These are phyloP conservation scores for Aurelia sp. DNA, from an alignment of 30 jellyfish, hydroid and myxozoan species.

Conservation along the genomic window DNA sequence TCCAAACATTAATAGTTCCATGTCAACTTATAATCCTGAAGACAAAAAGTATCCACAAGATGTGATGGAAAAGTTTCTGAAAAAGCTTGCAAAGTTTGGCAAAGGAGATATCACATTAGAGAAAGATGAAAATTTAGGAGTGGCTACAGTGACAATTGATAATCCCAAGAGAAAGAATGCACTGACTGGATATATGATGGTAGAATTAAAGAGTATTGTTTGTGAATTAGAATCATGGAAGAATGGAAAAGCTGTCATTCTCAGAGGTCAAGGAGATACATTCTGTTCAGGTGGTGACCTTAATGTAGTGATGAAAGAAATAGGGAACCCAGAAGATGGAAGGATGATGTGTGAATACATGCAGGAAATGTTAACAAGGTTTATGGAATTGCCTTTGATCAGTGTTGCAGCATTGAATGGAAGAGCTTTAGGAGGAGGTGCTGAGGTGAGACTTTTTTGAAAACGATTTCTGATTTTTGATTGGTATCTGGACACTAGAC, in stretches of 20 bases:
- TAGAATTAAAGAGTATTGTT: slow-evolving; percentile 44
- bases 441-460: slow-evolving; percentile 67
- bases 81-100: slow-evolving; percentile 50
- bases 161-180: slow-evolving; percentile 86
- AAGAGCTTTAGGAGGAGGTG: slow-evolving; percentile 94
- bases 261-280: slow-evolving; percentile 73
- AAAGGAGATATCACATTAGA: slow-evolving; percentile 47
- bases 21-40: slow-evolving; percentile 47
- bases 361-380: slow-evolving; percentile 77
- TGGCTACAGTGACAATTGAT: slow-evolving; percentile 72
- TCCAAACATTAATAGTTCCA: neutral
- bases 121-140: slow-evolving; percentile 48
- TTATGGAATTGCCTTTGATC: slow-evolving; percentile 79
- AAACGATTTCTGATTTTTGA: no score
- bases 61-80: slow-evolving; percentile 42
- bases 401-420: slow-evolving; percentile 93
- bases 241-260: slow-evolving; percentile 77
- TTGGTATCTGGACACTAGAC: no score
- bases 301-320: slow-evolving; percentile 73
- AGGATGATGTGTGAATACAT: slow-evolving; percentile 83
- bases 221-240: slow-evolving; percentile 75
- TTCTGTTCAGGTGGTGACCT: slow-evolving; percentile 98
- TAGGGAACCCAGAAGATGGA: slow-evolving; percentile 86
- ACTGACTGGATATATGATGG: slow-evolving; percentile 82
- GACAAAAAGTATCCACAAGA: slow-evolving; percentile 57